Evolutionary conservation across 1,140 invertebrate species (phyloP).

Genomic region (Drosophila persimilis): DNA sequence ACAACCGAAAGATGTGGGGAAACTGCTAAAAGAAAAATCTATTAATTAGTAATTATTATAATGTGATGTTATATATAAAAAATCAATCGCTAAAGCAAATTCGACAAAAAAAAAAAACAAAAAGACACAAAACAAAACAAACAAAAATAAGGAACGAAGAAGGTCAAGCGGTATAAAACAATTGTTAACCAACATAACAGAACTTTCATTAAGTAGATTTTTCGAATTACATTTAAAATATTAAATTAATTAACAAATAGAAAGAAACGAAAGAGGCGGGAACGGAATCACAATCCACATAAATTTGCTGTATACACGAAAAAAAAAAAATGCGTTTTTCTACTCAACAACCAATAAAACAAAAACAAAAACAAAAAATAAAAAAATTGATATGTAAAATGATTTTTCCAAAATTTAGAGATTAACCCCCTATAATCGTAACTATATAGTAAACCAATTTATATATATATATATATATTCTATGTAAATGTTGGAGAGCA

Average conservation of each 20-base stretch:
- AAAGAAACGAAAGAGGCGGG: conserved; percentile 1
- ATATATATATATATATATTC: conserved; percentile 38
- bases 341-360: conserved; percentile 32
- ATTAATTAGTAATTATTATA: conserved; percentile 82
- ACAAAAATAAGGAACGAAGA: conserved; percentile 11
- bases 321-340: conserved; percentile 58
- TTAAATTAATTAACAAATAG: conserved; percentile 33
- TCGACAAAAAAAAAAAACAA: conserved; percentile 14
- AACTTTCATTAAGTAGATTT: conserved; percentile 76
- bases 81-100: conserved; percentile 47
- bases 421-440: conserved; percentile 33
- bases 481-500: conserved; percentile 44
- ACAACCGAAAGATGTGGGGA: conserved; percentile 10
- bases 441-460: conserved; percentile 31
- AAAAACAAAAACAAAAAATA: conserved; percentile 10
- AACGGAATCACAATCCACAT: conserved; percentile 25
- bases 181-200: conserved; percentile 70
- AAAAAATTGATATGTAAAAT: conserved; percentile 66
- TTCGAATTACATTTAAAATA: conserved; percentile 72
- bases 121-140: not conserved
- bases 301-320: conserved; percentile 53
- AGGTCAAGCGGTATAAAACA: conserved; percentile 35
- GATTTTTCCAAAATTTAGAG: conserved; percentile 61
- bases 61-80: conserved; percentile 82
- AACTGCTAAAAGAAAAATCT: conserved; percentile 42